Evolutionary conservation across 2,888 invertebrate genomes (phyloP), one percentile per base, ranked within the genome.

Genomic region (Brassicogethes aeneus): DNA sequence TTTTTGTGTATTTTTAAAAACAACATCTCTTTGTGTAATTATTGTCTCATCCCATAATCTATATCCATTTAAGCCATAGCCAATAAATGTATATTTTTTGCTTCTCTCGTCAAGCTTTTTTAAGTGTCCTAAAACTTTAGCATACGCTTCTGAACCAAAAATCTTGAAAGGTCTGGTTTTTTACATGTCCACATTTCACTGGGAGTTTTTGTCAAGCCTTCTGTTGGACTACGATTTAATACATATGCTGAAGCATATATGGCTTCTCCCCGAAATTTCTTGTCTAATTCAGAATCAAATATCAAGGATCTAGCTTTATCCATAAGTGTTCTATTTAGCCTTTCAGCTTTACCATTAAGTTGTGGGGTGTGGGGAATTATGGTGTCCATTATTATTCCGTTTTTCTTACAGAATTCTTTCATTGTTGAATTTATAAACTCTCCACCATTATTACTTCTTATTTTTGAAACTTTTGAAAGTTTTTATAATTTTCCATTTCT

Each of bases 141-240:
- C 50, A 48, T 56, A 52, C 3, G 53, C 56, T 34, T 34, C 36
- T 33, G 45, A 42, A 7, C 60, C 60, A 53, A 62, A 63, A 64
- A 15, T 29, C 46, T 46, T 30, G 50, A 51, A 12, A 60, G 35
- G 40, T 60, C 41, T 12, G 59, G 55, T 48, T 48, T 57, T 37
- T 39, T 46, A 3, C 41, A 42, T 10, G 42, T 47, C n/a, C 16
- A 16, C 10, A 12, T 14, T 14, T 34, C 34, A 14, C 10, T 15
- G 13, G 34, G 34, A 2, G 15, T 34, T 2, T 13, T 30, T 10
- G 29, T 31, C 8, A 30, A 34, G 41, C 16, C 44, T 15, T 37
- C 38, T 10, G 47, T 48, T 15, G 55, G 52, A 17, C 49, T 46
- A 55, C 60, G 48, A 37, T 62, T 60, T 15, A 48, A 7, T 10